phyloP scores from a whole-genome alignment of 2,797 vertebrate genomes.

The Dryobates pubescens region DNA sequence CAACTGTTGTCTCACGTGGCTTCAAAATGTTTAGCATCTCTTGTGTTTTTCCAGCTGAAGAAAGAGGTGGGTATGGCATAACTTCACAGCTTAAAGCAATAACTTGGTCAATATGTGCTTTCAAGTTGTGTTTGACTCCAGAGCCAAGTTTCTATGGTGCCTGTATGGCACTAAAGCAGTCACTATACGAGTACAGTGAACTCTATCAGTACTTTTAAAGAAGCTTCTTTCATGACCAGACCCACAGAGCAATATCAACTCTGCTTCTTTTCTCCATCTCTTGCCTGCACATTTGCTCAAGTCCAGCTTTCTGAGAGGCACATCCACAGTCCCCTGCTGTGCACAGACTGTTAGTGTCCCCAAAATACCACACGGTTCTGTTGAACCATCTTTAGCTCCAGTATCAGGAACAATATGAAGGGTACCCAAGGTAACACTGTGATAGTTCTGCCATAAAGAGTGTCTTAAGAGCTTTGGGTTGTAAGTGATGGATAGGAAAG shows the following conservation, averaged over 20 bases:
- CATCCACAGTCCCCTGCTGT: neutral
- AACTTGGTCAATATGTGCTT: neutral
- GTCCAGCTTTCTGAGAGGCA: neutral
- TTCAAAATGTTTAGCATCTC: conserved; percentile 80
- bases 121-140: neutral
- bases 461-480: neutral
- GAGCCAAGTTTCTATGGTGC: neutral
- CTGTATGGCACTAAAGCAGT: neutral
- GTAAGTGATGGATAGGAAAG: neutral
- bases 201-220: neutral
- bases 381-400: neutral
- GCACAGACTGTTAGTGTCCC: neutral
- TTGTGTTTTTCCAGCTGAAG: conserved; percentile 79
- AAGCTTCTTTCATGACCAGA: rapidly evolving
- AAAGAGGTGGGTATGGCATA: conserved; percentile 75
- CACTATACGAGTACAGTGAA: neutral
- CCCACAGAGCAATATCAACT: neutral
- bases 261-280: neutral
- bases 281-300: neutral
- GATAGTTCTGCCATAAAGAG: neutral
- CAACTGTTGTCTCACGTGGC: conserved; percentile 85
- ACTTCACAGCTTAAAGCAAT: neutral
- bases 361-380: neutral
- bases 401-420: neutral
- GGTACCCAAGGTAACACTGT: neutral